Base-by-base conservation (phyloP, 2,113 vertebrate species). In the Nesospiza acunhae region DNA sequence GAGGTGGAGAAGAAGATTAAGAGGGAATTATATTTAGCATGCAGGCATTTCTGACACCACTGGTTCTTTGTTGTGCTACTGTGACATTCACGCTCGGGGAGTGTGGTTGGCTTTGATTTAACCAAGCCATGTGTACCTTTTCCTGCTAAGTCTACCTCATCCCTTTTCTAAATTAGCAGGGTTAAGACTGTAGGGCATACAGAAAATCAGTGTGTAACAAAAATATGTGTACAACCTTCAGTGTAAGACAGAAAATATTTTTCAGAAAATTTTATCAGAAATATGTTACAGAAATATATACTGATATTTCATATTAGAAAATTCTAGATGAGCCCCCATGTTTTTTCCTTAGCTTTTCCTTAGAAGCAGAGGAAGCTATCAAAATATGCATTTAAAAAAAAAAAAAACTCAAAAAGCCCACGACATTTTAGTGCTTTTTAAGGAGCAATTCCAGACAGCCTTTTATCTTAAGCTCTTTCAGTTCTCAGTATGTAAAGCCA, bases 1-100 rank as follows among this genome's bases (percentile, higher is more conserved):
- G 0, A 4, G 2, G 35, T 1, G 0, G 2, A 1, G 5, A 21
- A 4, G 7, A 53, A 52, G 1, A 59, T 42, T 3, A 50, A 75
- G 46, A 72, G 7, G 2, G 30, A 52, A 12, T 63, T 70, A 21
- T 6, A 39, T 42, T 37, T 79, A 87, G 9, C 9, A 46, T 27
- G 21, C 19, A 49, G 15, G 16, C 9, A 26, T 67, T 56, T 31
- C 33, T 62, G 69, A 90, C 41, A 79, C 31, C 23, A 49, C 2
- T 10, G 41, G 16, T 69, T 73, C 37, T 30, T 24, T 69, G 20
- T 18, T 67, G 14, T 72, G 46, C 19, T 56, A 4, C 11, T 30
- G 15, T 8, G 49, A 27, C 30, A 53, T 52, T 85, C 24, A 11
- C 41, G 37, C 60, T 60, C 26, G 52, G 58, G 33, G 31, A 37